These are phyloP conservation scores for Lypha dubia DNA, from an alignment of 2,888 invertebrate species.

Conservation along the genomic window DNA sequence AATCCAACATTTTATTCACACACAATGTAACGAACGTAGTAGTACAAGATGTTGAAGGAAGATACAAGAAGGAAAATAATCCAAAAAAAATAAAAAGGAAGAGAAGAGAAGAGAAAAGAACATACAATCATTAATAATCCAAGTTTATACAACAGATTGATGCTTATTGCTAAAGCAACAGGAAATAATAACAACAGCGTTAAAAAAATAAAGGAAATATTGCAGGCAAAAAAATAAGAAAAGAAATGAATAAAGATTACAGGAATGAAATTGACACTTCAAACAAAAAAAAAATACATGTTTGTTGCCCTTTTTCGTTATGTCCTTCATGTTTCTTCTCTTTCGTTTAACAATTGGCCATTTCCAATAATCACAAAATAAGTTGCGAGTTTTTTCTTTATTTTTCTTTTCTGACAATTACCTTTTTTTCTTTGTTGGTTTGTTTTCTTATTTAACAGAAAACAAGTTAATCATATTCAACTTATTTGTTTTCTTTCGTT, in stretches of 20 bases:
- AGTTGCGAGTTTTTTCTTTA: neutral
- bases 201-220: conserved; percentile 31
- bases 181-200: conserved; percentile 58
- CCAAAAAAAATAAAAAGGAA: conserved; percentile 18
- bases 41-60: conserved; percentile 4
- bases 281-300: conserved; percentile 60
- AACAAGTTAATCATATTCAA: conserved; percentile 45
- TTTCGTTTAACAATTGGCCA: conserved; percentile 12
- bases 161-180: conserved; percentile 72
- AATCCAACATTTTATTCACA: conserved; percentile 21
- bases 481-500: neutral
- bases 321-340: conserved; percentile 32
- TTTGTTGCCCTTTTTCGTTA: conserved; percentile 18
- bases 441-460: conserved; percentile 4
- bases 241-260: conserved; percentile 18
- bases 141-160: conserved; percentile 72
- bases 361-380: conserved; percentile 16
- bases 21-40: neutral
- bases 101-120: conserved; percentile 53
- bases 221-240: neutral
- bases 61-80: neutral
- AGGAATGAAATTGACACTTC: conserved; percentile 69
- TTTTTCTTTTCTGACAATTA: neutral
- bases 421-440: too few species aligned
- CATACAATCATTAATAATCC: conserved; percentile 72